phyloP scores from a whole-genome alignment of 1,140 invertebrate genomes.

The Liolophura sinensis region DNA sequence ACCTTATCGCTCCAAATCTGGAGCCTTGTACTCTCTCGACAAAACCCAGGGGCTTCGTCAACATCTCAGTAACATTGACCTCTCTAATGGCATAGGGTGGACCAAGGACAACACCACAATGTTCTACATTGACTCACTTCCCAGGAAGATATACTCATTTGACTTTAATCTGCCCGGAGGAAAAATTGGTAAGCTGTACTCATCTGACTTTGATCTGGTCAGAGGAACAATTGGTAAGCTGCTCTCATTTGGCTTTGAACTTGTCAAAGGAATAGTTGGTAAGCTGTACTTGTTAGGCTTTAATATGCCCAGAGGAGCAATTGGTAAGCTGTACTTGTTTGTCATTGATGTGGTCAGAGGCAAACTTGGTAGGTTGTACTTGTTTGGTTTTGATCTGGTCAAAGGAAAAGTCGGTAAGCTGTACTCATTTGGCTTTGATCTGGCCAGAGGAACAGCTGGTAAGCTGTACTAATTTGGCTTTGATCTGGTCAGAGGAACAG shows the following conservation, averaged over 20 bases:
- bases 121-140: conserved; percentile 54
- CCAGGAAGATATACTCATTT: conserved; percentile 62
- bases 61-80: conserved; percentile 51
- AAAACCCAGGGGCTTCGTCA: background rate
- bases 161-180: conserved; percentile 73
- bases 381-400: no score
- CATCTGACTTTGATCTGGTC: background rate
- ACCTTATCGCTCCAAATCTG: no score
- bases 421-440: no score
- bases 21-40: no score
- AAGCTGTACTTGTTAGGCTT: background rate
- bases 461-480: no score
- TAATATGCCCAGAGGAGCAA: no score
- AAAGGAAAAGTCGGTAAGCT: no score
- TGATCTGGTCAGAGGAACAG: no score
- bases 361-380: no score
- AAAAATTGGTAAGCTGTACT: conserved; percentile 63
- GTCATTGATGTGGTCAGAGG: no score
- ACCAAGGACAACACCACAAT: conserved; percentile 65
- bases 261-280: background rate
- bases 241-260: background rate
- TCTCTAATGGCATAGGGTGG: conserved; percentile 83
- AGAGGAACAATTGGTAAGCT: background rate
- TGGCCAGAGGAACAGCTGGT: no score
- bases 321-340: no score